Conservation (phyloP, 1,140 invertebrate species). For the Macrostomum lignano region DNA sequence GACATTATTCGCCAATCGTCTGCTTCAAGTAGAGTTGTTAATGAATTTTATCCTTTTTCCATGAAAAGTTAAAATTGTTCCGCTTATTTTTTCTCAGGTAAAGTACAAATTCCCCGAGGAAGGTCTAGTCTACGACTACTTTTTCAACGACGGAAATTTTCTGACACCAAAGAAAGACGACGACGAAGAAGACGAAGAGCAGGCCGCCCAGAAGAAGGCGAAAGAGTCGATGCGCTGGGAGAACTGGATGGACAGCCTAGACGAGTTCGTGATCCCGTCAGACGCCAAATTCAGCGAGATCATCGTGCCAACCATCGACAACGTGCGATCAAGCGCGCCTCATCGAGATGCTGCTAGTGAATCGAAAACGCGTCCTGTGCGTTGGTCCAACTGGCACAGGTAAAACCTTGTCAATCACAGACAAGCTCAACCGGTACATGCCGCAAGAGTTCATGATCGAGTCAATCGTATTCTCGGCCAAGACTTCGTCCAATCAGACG, state of each 20-base stretch:
- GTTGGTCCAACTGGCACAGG: constrained; percentile 28
- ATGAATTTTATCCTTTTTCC: no score
- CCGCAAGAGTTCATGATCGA: constrained; percentile 25
- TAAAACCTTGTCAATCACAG: constrained; percentile 25
- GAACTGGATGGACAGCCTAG: constrained; percentile 39
- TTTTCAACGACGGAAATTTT: constrained; percentile 28
- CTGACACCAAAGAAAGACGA: constrained; percentile 9
- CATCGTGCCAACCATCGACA: constrained; percentile 60
- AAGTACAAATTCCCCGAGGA: constrained; percentile 33
- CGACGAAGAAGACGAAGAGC: constrained; percentile 15
- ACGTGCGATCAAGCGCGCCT: constrained; percentile 40
- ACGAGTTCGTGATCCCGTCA: constrained; percentile 18
- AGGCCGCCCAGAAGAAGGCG: constrained; percentile 11
- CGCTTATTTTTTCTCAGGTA: no score
- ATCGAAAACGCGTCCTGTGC: constrained; percentile 22
- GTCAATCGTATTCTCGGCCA: constrained; percentile 28
- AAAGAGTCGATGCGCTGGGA: no score
- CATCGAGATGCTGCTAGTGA: constrained; percentile 18
- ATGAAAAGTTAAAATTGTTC: no score
- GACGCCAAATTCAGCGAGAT: constrained; percentile 44
- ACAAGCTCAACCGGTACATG: constrained; percentile 24
- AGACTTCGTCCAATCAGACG: constrained; percentile 27
- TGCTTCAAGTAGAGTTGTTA: no score
- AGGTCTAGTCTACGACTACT: constrained; percentile 42
- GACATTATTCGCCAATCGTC: no score